Evolutionary conservation across 2,113 vertebrate genomes (phyloP).

Genomic region (Amazona vittata): DNA sequence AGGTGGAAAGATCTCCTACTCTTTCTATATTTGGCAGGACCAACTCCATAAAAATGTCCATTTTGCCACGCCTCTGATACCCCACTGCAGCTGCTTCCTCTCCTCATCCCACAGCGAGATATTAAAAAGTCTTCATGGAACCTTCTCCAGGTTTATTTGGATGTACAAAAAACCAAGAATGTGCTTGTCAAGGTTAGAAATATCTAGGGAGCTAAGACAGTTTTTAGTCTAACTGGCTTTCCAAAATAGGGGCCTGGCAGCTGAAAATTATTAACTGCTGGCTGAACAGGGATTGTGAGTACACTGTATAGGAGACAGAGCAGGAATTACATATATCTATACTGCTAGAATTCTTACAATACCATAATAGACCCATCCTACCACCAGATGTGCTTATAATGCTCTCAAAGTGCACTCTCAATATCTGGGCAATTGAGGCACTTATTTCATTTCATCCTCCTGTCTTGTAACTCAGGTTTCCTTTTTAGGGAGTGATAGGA

Average conservation of each 20-base stretch:
- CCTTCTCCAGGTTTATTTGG: constrained; percentile 52
- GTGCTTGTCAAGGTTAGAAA: constrained; percentile 53
- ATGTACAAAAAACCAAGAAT: constrained; percentile 56
- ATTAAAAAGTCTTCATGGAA: constrained; percentile 51
- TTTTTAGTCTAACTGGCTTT: constrained; percentile 46
- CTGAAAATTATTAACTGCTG: constrained; percentile 60
- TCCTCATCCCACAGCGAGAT: constrained; percentile 47
- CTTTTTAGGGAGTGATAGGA: background rate
- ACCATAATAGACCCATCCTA: constrained; percentile 39
- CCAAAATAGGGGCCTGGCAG: constrained; percentile 20
- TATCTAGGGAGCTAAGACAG: constrained; percentile 10
- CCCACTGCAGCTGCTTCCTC: constrained; percentile 52
- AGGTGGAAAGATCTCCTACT: constrained; percentile 51
- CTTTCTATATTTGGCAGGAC: constrained; percentile 55
- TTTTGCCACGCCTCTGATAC: constrained; percentile 56
- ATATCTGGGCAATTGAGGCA: constrained; percentile 14
- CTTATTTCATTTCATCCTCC: constrained; percentile 46
- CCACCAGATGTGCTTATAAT: constrained; percentile 16
- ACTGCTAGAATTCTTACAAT: constrained; percentile 36
- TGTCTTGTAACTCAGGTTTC: constrained; percentile 13
- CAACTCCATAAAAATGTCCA: constrained; percentile 54
- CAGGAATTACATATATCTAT: constrained; percentile 28
- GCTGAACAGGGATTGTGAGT: constrained; percentile 3
- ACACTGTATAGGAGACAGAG: background rate
- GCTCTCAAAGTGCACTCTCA: constrained; percentile 26